Percentiles rank a stretch among this genome's conserved stretches.
Conservation (phyloP, 2,113 vertebrate genomes). For the Clarias magur region DNA sequence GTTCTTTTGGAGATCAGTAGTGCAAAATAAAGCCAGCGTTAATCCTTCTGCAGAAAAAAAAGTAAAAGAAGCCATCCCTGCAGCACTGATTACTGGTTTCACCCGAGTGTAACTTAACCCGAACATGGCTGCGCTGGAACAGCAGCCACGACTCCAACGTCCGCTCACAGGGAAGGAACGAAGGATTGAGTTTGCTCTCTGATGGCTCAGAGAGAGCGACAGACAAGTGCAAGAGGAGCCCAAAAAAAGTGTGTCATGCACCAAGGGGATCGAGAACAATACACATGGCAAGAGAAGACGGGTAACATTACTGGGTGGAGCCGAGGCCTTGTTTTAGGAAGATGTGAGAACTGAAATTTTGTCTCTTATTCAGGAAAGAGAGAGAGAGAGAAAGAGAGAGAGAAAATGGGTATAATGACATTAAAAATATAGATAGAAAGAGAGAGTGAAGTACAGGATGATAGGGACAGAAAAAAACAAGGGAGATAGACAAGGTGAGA, state of each 20-base stretch:
- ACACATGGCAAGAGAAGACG: slow-evolving; percentile 51
- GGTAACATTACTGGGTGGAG: slow-evolving; percentile 67
- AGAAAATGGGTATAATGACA: slow-evolving; percentile 11
- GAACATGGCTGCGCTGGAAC: slow-evolving; percentile 52
- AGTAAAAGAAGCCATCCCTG: slow-evolving; percentile 10
- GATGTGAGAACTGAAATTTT: slow-evolving; percentile 76
- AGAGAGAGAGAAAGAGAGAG: slow-evolving; percentile 48
- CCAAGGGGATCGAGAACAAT: slow-evolving; percentile 58
- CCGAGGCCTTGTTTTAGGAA: slow-evolving; percentile 62
- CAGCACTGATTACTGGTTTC: slow-evolving; percentile 71
- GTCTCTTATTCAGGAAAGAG: slow-evolving; percentile 60
- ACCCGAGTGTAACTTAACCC: slow-evolving; percentile 74
- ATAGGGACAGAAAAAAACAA: background rate
- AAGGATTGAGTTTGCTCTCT: slow-evolving; percentile 64
- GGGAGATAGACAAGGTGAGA: slow-evolving; percentile 45
- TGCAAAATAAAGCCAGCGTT: slow-evolving; percentile 29
- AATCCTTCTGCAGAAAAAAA: slow-evolving; percentile 63
- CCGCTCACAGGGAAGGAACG: slow-evolving; percentile 60
- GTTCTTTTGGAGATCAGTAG: background rate
- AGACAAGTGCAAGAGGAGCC: slow-evolving; percentile 13
- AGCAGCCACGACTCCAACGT: slow-evolving; percentile 49
- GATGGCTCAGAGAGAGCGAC: slow-evolving; percentile 61
- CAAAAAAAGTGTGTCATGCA: slow-evolving; percentile 63
- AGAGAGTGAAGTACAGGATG: slow-evolving; percentile 55
- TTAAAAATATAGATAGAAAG: slow-evolving; percentile 36